These are phyloP conservation scores for Epizoanthus stellaris DNA, from an alignment of 92 coral and sea anemone species.

Conservation along the genomic window DNA sequence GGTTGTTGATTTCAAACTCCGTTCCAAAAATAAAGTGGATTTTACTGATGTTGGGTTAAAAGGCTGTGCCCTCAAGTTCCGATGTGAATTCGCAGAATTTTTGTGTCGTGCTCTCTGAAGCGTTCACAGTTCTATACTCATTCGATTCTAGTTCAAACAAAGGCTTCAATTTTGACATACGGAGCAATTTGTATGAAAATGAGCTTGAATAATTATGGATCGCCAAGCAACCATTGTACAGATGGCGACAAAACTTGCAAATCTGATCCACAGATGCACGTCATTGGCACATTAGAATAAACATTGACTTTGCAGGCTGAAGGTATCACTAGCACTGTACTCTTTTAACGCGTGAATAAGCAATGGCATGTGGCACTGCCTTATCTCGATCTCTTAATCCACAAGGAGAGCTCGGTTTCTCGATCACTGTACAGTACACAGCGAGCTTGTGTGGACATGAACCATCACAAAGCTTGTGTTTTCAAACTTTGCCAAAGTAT, in stretches of 20 bases:
- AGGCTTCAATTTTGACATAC: background rate
- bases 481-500: background rate
- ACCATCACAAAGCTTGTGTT: slow-evolving; percentile 2
- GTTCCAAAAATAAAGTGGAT: no score
- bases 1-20: no score
- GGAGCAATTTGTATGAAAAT: slow-evolving; percentile 18
- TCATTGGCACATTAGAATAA: slow-evolving; percentile 27
- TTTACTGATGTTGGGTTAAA: no score
- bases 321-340: background rate
- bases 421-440: background rate
- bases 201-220: background rate
- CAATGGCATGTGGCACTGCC: background rate
- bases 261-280: slow-evolving; percentile 9
- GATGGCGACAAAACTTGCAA: background rate
- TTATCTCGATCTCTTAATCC: background rate
- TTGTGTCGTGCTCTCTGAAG: no score
- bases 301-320: slow-evolving; percentile 19
- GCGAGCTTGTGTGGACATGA: background rate
- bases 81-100: no score
- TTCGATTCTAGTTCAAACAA: no score
- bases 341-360: slow-evolving; percentile 20
- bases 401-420: background rate
- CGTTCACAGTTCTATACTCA: no score
- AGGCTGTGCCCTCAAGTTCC: no score
- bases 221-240: slow-evolving; percentile 40